A percentile compares a stretch with the other conserved stretches of the same genome.
Evolutionary conservation across 2,113 vertebrate genomes (phyloP).

Genomic region (Pholis gunnellus): DNA sequence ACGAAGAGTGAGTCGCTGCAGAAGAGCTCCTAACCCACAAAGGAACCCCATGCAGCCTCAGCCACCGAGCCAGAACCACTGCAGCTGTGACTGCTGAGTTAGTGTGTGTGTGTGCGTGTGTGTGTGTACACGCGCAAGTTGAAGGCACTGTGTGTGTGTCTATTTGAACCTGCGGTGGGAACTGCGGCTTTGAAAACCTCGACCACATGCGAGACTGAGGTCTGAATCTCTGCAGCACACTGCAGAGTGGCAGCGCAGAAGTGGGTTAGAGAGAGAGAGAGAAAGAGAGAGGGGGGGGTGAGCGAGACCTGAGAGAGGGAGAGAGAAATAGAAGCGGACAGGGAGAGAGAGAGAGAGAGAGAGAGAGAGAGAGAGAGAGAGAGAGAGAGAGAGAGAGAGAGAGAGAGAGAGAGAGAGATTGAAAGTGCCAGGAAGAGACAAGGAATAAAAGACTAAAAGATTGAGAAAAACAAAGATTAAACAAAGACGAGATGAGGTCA

Average conservation of each 20-base stretch:
- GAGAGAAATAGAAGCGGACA: slow-evolving; percentile 6
- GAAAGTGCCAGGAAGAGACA: slow-evolving; percentile 43
- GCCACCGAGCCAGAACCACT: slow-evolving; percentile 61
- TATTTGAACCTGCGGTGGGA: slow-evolving; percentile 48
- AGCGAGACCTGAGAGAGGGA: slow-evolving; percentile 17
- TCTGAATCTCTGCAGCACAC: slow-evolving; percentile 56
- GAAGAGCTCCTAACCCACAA: slow-evolving; percentile 63
- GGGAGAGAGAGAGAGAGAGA: slow-evolving; percentile 20
- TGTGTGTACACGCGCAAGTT: slow-evolving; percentile 4
- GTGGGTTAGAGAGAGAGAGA: slow-evolving; percentile 43
- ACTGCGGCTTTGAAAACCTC: slow-evolving; percentile 59
- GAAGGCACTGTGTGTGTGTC: slow-evolving; percentile 29
- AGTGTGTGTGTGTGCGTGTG: slow-evolving; percentile 8
- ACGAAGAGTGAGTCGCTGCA: slow-evolving; percentile 52
- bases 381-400: background rate
- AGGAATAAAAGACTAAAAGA: slow-evolving; percentile 48
- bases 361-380: slow-evolving; percentile 22
- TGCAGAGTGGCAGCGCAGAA: slow-evolving; percentile 48
- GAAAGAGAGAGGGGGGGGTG: background rate
- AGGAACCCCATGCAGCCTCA: slow-evolving; percentile 63
- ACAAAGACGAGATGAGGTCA: slow-evolving; percentile 60
- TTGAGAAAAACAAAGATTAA: slow-evolving; percentile 60
- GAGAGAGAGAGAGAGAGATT: slow-evolving; percentile 32
- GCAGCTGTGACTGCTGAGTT: slow-evolving; percentile 56
- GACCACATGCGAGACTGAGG: slow-evolving; percentile 52